A percentile compares a stretch with the other conserved stretches of the same genome.
phyloP scores from a whole-genome alignment of 1,140 invertebrate genomes.

The Cotesia glomerata region DNA sequence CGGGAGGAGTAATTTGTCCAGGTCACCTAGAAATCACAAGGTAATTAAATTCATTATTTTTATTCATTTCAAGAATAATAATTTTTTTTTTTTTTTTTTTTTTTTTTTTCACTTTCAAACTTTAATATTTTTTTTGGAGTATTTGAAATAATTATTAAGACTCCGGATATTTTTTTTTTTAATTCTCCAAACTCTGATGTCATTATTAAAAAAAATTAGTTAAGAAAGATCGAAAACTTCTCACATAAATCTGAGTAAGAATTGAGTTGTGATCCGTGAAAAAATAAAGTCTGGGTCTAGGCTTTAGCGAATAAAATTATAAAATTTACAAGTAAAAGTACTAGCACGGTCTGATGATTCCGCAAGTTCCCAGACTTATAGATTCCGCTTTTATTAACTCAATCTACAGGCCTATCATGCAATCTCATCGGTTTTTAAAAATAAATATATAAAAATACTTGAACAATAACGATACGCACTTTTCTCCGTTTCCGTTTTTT shows the following conservation, averaged over 20 bases:
- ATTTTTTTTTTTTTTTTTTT: not conserved
- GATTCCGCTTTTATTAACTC: not conserved
- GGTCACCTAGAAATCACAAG: constrained; percentile 70
- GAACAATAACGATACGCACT: too few relatives aligned
- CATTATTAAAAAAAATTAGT: too few relatives aligned
- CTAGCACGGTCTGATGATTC: not conserved
- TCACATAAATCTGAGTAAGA: not conserved
- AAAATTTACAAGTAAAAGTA: constrained; percentile 38
- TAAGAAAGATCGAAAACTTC: too few relatives aligned
- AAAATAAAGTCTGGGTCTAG: not conserved
- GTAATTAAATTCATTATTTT: constrained; percentile 43
- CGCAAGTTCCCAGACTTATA: not conserved
- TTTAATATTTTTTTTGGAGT: too few relatives aligned
- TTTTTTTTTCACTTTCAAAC: not conserved
- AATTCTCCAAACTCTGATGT: too few relatives aligned
- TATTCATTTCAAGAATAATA: not conserved
- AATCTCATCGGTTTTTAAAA: too few relatives aligned
- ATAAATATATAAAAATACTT: too few relatives aligned
- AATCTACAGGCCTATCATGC: too few relatives aligned
- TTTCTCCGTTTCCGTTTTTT: too few relatives aligned
- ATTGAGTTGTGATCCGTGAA: not conserved
- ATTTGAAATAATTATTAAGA: not conserved
- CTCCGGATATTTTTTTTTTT: not conserved
- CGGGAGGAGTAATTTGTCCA: constrained; percentile 78
- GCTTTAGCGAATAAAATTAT: constrained; percentile 8